These are phyloP conservation scores for Sphaerophoria taeniata DNA, from an alignment of 2,888 invertebrate species.

Conservation along the genomic window DNA sequence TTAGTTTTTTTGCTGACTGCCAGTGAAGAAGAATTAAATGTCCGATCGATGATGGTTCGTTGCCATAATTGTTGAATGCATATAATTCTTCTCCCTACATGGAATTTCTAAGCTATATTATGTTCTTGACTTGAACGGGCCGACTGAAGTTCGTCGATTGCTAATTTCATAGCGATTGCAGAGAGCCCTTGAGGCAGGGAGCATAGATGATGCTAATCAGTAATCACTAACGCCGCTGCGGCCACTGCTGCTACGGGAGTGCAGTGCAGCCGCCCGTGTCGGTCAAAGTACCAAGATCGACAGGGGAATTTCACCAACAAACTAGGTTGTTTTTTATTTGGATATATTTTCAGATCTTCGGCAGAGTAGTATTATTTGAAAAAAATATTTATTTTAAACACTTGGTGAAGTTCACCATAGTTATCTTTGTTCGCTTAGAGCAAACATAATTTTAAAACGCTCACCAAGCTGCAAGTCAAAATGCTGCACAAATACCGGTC, in stretches of 20 bases:
- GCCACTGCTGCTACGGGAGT: constrained; percentile 8
- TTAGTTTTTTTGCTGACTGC: not conserved
- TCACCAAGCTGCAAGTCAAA: not conserved
- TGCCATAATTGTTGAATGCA: constrained; percentile 51
- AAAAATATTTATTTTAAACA: no score
- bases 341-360: not conserved
- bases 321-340: not conserved
- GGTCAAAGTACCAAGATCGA: constrained; percentile 1
- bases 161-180: constrained; percentile 63
- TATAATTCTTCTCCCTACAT: constrained; percentile 35
- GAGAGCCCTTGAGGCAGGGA: constrained; percentile 60
- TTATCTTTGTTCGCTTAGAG: constrained; percentile 29
- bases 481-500: constrained; percentile 43
- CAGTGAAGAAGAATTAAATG: constrained; percentile 46
- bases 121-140: constrained; percentile 58
- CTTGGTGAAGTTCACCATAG: constrained; percentile 21
- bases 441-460: constrained; percentile 37
- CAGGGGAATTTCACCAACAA: not conserved
- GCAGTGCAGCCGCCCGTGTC: constrained; percentile 8
- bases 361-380: no score
- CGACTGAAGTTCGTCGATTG: constrained; percentile 26
- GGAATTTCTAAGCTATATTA: constrained; percentile 10
- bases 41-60: constrained; percentile 38
- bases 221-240: constrained; percentile 69
- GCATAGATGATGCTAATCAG: constrained; percentile 73